Evolutionary conservation across 2,888 invertebrate genomes (phyloP).

Genomic region (Papilio demoleus): DNA sequence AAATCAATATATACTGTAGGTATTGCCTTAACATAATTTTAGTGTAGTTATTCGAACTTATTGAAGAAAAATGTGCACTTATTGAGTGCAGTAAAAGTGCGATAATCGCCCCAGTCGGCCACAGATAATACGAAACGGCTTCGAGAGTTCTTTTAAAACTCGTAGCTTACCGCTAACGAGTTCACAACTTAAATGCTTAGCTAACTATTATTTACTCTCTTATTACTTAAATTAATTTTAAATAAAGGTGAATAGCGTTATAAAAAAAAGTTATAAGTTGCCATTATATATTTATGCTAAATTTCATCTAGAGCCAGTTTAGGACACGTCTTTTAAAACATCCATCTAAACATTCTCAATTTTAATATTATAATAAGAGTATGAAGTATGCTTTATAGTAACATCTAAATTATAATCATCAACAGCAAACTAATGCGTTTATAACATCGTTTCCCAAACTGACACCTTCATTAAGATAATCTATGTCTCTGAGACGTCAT

Average conservation of each 20-base stretch:
- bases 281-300: too few relatives aligned
- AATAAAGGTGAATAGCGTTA: too few relatives aligned
- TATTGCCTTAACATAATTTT: background rate
- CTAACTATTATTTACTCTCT: background rate
- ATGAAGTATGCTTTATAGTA: background rate
- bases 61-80: background rate
- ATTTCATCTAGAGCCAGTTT: too few relatives aligned
- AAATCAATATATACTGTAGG: background rate
- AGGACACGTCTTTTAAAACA: too few relatives aligned
- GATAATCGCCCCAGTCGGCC: background rate
- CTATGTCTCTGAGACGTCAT: background rate
- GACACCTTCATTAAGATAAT: background rate
- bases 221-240: background rate
- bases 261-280: too few relatives aligned
- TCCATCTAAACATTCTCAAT: too few relatives aligned
- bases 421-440: background rate
- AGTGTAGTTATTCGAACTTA: background rate
- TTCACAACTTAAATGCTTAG: background rate
- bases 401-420: background rate
- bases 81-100: background rate
- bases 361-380: too few relatives aligned
- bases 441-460: background rate
- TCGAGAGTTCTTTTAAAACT: constrained; percentile 3
- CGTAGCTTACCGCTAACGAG: background rate
- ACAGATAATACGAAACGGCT: background rate